Conservation (phyloP, 2,888 invertebrate genomes). For the Helleia helle region DNA sequence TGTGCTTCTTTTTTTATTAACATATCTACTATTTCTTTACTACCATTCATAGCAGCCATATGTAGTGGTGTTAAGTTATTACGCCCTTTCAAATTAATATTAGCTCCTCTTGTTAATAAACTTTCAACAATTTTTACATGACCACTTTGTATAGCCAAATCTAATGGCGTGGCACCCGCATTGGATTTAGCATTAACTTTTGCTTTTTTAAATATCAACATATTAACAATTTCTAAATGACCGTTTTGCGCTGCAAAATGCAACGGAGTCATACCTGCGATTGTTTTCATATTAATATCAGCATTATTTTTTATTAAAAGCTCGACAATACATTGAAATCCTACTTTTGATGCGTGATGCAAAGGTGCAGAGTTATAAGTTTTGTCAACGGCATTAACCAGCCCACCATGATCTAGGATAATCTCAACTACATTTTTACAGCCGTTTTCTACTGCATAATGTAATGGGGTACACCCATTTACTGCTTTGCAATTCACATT, state of each 20-base stretch:
- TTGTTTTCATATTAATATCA: background rate
- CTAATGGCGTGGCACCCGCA: background rate
- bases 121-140: background rate
- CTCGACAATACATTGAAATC: background rate
- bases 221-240: background rate
- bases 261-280: background rate
- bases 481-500: background rate
- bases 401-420: background rate
- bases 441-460: slow-evolving; percentile 1
- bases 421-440: background rate
- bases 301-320: background rate
- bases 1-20: background rate
- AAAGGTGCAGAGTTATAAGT: background rate
- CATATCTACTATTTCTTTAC: background rate
- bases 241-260: background rate
- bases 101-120: background rate
- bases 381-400: background rate
- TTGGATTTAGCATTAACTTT: background rate
- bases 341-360: background rate
- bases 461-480: slow-evolving; percentile 1
- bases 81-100: background rate
- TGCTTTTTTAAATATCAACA: background rate
- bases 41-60: background rate
- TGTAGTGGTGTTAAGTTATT: background rate
- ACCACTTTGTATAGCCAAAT: background rate